Evolutionary conservation across 2,888 invertebrate genomes (phyloP).

Genomic region (Thecocarcelia acutangulata): DNA sequence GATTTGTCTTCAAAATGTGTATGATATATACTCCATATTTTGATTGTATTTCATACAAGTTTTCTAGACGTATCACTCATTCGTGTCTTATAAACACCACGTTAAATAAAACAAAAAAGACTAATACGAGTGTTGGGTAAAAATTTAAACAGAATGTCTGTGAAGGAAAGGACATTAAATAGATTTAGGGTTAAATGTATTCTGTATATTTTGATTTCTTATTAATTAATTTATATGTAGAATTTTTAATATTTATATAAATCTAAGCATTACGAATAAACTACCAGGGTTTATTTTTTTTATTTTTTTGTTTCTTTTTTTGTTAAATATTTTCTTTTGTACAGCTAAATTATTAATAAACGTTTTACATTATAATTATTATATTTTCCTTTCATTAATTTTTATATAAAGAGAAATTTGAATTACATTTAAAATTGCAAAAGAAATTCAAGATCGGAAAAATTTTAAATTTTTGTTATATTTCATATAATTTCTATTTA

Average conservation of each 20-base stretch:
- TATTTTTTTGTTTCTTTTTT: conserved; percentile 60
- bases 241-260: conserved; percentile 67
- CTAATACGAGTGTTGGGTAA: conserved; percentile 43
- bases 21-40: too few relatives aligned
- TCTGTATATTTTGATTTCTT: conserved; percentile 64
- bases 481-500: conserved; percentile 33
- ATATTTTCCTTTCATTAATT: conserved; percentile 70
- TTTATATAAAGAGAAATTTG: conserved; percentile 49
- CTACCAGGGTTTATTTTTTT: conserved; percentile 64
- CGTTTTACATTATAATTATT: conserved; percentile 69
- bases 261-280: conserved; percentile 68
- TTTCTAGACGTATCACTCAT: too few relatives aligned
- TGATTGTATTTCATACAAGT: too few relatives aligned
- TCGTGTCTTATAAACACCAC: too few relatives aligned
- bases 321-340: conserved; percentile 66
- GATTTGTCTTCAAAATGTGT: too few relatives aligned
- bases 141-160: conserved; percentile 41
- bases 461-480: conserved; percentile 7
- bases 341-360: conserved; percentile 70
- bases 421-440: conserved; percentile 37
- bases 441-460: conserved; percentile 25
- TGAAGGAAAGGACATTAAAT: conserved; percentile 40
- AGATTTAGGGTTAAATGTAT: conserved; percentile 35
- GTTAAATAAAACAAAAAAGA: conserved; percentile 36
- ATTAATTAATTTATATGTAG: conserved; percentile 70